Percentiles rank a stretch among this genome's conserved stretches.
Evolutionary conservation across 2,113 vertebrate species (phyloP).

Genomic region (Lethenteron reissneri): DNA sequence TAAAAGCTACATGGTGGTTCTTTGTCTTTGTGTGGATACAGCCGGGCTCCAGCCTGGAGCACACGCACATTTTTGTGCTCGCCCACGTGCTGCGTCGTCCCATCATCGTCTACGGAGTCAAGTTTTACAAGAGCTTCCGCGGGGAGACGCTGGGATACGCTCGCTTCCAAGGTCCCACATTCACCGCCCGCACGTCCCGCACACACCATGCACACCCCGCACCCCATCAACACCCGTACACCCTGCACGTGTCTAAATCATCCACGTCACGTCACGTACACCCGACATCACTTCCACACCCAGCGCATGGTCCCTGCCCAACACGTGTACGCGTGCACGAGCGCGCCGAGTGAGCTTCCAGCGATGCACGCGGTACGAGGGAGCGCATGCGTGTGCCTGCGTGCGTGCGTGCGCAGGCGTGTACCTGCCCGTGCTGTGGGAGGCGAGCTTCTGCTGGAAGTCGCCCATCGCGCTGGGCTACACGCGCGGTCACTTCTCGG

Average conservation of each 20-base stretch:
- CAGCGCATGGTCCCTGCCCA: too few relatives aligned
- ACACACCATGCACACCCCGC: too few relatives aligned
- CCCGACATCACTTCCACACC: too few relatives aligned
- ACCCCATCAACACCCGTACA: too few relatives aligned
- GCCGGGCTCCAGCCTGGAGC: neutral
- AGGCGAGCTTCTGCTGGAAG: conserved; percentile 5
- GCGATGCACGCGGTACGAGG: too few relatives aligned
- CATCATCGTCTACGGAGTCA: conserved; percentile 4
- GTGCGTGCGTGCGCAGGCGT: neutral
- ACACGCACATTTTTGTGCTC: conserved; percentile 6
- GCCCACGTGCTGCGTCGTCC: conserved; percentile 3
- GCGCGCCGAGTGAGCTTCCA: too few relatives aligned
- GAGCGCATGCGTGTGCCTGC: too few relatives aligned
- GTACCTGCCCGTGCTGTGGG: conserved; percentile 5
- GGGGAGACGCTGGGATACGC: conserved; percentile 1
- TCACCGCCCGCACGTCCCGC: too few relatives aligned
- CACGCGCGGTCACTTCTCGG: conserved; percentile 3
- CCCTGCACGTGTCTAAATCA: too few relatives aligned
- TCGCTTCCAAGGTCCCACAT: neutral
- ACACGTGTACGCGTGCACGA: too few relatives aligned
- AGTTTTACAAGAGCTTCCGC: conserved; percentile 4
- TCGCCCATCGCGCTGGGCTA: conserved; percentile 5
- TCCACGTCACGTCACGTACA: too few relatives aligned
- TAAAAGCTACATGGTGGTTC: too few relatives aligned
- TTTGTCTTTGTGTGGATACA: neutral